Conservation (phyloP, 2,797 vertebrate genomes). For the Hippopotamyrus pictus region DNA sequence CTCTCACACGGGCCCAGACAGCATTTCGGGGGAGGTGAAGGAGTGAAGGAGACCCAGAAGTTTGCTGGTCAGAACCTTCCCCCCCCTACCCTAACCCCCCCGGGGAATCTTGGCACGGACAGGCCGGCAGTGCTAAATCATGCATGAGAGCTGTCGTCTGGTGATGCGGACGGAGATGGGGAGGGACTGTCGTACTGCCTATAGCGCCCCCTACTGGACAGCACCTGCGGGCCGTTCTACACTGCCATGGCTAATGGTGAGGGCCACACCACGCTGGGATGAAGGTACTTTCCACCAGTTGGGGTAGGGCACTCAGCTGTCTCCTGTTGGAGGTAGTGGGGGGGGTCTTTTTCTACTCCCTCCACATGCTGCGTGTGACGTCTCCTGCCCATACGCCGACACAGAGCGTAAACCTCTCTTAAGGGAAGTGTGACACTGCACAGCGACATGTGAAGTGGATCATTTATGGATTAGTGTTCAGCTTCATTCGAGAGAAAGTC, state of each 20-base stretch:
- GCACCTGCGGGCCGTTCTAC: conserved; percentile 48
- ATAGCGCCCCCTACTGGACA: conserved; percentile 31
- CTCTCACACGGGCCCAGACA: conserved; percentile 46
- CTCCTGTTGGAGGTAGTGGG: background rate
- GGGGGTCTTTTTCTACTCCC: background rate
- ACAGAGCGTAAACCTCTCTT: background rate
- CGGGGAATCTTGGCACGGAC: background rate
- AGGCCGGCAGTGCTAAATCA: conserved; percentile 54
- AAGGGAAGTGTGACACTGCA: background rate
- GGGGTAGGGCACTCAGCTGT: background rate
- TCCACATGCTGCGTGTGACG: background rate
- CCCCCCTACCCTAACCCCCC: conserved; percentile 22
- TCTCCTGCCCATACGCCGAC: background rate
- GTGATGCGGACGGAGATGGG: background rate
- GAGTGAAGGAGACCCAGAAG: conserved; percentile 24
- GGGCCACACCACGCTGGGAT: background rate
- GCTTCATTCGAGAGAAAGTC: background rate
- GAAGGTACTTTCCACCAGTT: background rate
- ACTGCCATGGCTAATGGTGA: background rate
- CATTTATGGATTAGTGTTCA: background rate
- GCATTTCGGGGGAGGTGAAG: background rate
- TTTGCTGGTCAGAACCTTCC: conserved; percentile 16
- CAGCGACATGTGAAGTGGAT: background rate
- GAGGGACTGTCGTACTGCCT: conserved; percentile 27
- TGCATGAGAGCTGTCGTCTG: conserved; percentile 43